Base-by-base conservation (phyloP, 2,113 vertebrate species). In the Pedionomus torquatus region DNA sequence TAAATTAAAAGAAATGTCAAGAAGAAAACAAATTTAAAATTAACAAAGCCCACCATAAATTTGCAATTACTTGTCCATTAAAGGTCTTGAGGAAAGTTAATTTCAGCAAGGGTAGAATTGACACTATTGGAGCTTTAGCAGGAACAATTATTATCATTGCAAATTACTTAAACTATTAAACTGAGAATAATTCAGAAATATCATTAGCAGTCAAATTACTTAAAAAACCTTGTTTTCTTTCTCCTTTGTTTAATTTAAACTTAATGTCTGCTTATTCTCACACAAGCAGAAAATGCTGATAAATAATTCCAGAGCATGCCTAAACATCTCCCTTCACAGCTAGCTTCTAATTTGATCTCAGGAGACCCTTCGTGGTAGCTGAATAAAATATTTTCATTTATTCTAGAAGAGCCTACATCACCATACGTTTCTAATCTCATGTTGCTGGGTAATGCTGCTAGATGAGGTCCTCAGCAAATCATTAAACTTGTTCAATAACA, bases 291-390 rank as follows among this genome's bases (percentile, higher is more conserved):
- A 98, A 98, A 98, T 98, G 95, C 98, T 98, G 98, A 98, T 98
- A 98, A 98, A 98, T 98, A 98, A 99, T 98, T 98, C 98, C 97
- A 97, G 97, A 96, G 97, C 98, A 98, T 98, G 98, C 98, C 97
- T 98, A 98, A 98, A 98, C 97, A 98, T 98, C 97, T 98, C 98
- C 98, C 98, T 98, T 98, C 98, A 98, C 98, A 99, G 98, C 96
- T 95, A 98, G 98, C 97, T 98, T 97, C 98, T 99, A 98, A 99
- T 99, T 98, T 99, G 98, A 98, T 98, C 98, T 98, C 98, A 96
- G 85, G 98, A 98, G 98, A 98, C 98, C 97, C 72, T 97, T 96
- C 95, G 97, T 96, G 70, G 96, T 97, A 98, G 97, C 97, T 97
- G 98, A 98, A 98, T 98, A 98, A 98, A 98, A 98, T 98, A 98